A percentile compares a stretch with the other conserved stretches of the same genome.
Conservation (phyloP, 1,140 invertebrate species). For the Leptopilina boulardi region DNA sequence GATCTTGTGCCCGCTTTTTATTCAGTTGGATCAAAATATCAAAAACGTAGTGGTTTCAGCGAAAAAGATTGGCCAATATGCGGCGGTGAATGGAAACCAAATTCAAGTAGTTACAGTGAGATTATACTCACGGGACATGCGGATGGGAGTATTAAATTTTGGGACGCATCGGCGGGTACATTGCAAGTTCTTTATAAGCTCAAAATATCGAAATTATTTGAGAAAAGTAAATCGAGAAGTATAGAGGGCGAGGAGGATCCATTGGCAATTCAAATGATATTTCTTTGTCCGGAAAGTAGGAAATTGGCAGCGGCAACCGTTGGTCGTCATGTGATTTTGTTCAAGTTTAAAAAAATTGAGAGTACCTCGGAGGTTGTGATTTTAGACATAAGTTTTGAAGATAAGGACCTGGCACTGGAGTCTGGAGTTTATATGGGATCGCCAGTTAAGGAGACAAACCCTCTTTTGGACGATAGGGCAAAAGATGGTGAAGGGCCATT, state of each 20-base stretch:
- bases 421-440: slow-evolving; percentile 42
- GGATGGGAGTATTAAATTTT: slow-evolving; percentile 97
- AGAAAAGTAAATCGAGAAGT: slow-evolving; percentile 80
- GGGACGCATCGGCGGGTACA: slow-evolving; percentile 96
- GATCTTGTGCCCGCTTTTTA: slow-evolving; percentile 97
- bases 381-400: slow-evolving; percentile 77
- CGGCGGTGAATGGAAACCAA: slow-evolving; percentile 96
- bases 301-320: slow-evolving; percentile 93
- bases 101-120: slow-evolving; percentile 96
- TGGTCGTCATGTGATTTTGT: slow-evolving; percentile 94
- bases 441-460: neutral
- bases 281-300: slow-evolving; percentile 94
- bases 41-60: slow-evolving; percentile 91
- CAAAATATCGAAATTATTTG: slow-evolving; percentile 97
- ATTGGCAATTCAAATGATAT: slow-evolving; percentile 94
- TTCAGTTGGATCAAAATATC: slow-evolving; percentile 86
- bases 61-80: slow-evolving; percentile 96
- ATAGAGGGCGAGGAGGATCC: slow-evolving; percentile 88
- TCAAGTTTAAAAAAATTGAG: slow-evolving; percentile 96
- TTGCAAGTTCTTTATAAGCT: slow-evolving; percentile 98
- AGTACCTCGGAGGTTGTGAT: slow-evolving; percentile 89
- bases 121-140: slow-evolving; percentile 97
- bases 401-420: slow-evolving; percentile 29
- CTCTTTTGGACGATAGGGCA: neutral
- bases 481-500: slow-evolving; percentile 67